phyloP scores from a whole-genome alignment of 2,113 vertebrate species.

The Xenus cinereus region DNA sequence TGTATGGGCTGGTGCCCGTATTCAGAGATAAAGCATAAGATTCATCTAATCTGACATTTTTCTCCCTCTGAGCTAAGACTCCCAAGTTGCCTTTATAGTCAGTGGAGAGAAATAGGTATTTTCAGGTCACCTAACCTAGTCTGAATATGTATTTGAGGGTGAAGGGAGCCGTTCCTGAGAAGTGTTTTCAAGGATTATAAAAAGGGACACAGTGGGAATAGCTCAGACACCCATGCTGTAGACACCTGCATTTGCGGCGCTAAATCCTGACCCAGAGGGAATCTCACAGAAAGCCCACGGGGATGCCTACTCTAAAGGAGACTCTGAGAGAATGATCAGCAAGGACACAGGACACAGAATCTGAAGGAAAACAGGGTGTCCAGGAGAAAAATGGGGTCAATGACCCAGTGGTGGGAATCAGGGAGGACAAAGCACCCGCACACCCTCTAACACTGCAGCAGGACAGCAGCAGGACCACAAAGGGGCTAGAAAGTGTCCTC shows the following conservation, averaged over 20 bases:
- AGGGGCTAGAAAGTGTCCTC: neutral
- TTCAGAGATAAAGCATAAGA: neutral
- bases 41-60: neutral
- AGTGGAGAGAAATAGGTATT: neutral
- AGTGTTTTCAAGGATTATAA: neutral
- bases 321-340: accelerated
- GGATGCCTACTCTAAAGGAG: neutral
- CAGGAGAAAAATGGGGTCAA: neutral
- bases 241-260: neutral
- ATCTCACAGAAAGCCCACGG: neutral
- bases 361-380: neutral
- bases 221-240: neutral
- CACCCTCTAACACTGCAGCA: neutral
- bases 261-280: neutral
- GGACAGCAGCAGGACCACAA: neutral
- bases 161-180: neutral
- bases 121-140: neutral
- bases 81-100: neutral
- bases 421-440: neutral
- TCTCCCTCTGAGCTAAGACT: neutral
- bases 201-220: neutral
- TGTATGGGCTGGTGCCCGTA: neutral
- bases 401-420: neutral
- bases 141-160: neutral
- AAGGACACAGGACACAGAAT: neutral